Evolutionary conservation across 2,113 vertebrate species (phyloP), one percentile per base, ranked within the genome.

Genomic region (Mystacornis crossleyi): DNA sequence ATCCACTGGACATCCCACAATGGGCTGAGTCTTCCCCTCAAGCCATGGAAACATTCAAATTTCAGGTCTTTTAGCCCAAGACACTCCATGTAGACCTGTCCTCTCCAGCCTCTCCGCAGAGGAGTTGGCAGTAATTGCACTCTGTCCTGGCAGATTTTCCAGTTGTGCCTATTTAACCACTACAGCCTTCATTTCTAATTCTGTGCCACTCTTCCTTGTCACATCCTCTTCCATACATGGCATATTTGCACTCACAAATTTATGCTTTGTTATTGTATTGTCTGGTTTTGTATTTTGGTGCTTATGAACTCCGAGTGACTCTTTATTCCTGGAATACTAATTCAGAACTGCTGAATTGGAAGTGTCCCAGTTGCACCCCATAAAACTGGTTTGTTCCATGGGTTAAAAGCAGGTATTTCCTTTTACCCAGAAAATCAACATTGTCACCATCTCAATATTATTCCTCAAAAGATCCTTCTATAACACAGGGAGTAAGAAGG

Each of bases 61-160:
- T 67, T 42, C 29, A 40, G 38, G 14, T 45, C 19, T 66, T 83
- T 78, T 12, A 91, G 73, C 43, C 34, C 47, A 74, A 47, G 47
- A 33, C 0, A 0, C 31, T 45, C 10, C 11, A 25, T 1, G 8
- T 6, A 66, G 51, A 34, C 4, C 1, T 0, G 29, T 20, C 45
- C 42, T 53, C 31, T 8, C n/a, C 55, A 73, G 42, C 24, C 36
- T 50, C 25, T 70, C 38, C 3, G 12, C 51, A 31, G 47, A 54
- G 40, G 33, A 54, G 28, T 1, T 42, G n/a, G 7, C 60, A 73
- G 51, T 14, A n/a, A 47, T 3, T 33, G 10, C 1, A 0, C 48
- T 78, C 57, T 74, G 38, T 3, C 50, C 71, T 8, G 29, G 54
- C 14, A 86, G 17, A 36, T 66, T 78, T 62, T 84, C 75, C 55